These are phyloP conservation scores for Saxidomus purpurata DNA, from an alignment of 1,140 invertebrate species.

Conservation along the genomic window DNA sequence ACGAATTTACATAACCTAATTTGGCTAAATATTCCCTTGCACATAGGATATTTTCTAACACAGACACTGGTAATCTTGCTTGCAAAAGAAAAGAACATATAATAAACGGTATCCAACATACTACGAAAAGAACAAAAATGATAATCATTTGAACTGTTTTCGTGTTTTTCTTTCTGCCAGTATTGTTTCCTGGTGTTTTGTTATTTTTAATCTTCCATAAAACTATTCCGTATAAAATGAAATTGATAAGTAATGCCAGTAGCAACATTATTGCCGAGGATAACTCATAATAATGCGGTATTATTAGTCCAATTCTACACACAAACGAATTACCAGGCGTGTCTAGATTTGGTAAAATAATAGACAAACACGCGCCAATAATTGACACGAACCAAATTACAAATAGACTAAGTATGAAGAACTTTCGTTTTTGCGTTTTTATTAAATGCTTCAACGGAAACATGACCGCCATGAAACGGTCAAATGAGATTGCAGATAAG, in stretches of 20 bases:
- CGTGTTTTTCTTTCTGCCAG: background rate
- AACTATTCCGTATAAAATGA: background rate
- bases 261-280: background rate
- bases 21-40: background rate
- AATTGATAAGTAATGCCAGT: background rate
- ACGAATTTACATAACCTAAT: background rate
- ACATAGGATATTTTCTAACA: background rate
- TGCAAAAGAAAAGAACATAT: conserved; percentile 8
- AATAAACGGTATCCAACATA: conserved; percentile 22
- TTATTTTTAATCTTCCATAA: background rate
- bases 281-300: background rate
- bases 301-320: background rate
- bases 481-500: conserved; percentile 13
- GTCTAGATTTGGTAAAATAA: background rate
- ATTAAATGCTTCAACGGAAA: conserved; percentile 33
- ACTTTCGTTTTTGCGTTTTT: background rate
- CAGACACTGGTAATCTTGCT: background rate
- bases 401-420: background rate
- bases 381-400: background rate
- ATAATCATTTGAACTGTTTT: conserved; percentile 13
- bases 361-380: background rate
- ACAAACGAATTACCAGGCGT: background rate
- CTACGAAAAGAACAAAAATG: conserved; percentile 2
- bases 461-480: conserved; percentile 44
- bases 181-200: background rate